phyloP scores from a whole-genome alignment of 2,888 invertebrate species.

The Andrena hattorfiana region DNA sequence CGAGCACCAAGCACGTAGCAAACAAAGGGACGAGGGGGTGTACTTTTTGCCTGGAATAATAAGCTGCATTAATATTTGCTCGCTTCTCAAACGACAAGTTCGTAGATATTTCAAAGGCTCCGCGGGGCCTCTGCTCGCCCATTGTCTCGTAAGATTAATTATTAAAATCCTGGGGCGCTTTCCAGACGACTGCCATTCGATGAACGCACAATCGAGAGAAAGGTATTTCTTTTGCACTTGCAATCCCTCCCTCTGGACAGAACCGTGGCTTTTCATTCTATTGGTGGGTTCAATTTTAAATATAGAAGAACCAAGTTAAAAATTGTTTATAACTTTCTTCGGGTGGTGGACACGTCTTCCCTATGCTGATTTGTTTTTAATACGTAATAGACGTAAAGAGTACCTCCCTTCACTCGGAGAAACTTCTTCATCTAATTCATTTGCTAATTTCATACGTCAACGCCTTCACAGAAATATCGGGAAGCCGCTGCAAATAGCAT shows the following conservation, averaged over 20 bases:
- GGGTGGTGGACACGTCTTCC: not conserved
- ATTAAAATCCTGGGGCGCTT: slow-evolving; percentile 46
- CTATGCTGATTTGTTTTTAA: no score
- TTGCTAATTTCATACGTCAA: not conserved
- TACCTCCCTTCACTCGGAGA: not conserved
- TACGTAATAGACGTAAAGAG: no score
- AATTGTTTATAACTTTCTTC: not conserved
- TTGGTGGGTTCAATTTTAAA: not conserved
- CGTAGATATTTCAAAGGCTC: slow-evolving; percentile 57
- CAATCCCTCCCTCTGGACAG: slow-evolving; percentile 6
- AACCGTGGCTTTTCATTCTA: not conserved
- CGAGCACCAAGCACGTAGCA: slow-evolving; percentile 60
- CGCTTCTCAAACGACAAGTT: slow-evolving; percentile 72
- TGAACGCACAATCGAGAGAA: slow-evolving; percentile 16
- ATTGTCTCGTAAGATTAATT: slow-evolving; percentile 67
- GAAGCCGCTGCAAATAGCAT: slow-evolving; percentile 18
- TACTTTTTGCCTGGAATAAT: slow-evolving; percentile 69
- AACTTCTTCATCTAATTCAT: not conserved
- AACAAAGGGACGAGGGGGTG: slow-evolving; percentile 56
- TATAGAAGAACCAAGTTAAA: not conserved
- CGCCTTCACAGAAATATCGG: not conserved
- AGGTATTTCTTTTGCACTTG: slow-evolving; percentile 9
- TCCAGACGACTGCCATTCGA: slow-evolving; percentile 11
- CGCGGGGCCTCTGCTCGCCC: slow-evolving; percentile 27
- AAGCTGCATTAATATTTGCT: slow-evolving; percentile 76